Evolutionary conservation across 2,888 invertebrate genomes (phyloP), one percentile per base, ranked within the genome.

Genomic region (Thecocarcelia acutangulata): DNA sequence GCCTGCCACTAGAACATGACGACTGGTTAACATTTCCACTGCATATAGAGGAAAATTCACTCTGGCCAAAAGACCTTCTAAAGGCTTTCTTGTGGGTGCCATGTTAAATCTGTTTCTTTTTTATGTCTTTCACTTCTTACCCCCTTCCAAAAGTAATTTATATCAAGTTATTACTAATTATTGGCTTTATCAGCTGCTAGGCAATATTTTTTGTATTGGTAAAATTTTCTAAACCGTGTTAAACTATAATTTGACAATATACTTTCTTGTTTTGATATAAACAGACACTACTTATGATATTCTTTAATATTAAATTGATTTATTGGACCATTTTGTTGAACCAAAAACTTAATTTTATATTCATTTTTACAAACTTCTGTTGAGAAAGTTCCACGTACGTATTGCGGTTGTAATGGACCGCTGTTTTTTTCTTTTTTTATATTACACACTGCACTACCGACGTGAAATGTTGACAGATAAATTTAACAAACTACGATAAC

Each of bases 41-140:
- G 96, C 95, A 90, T 98, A 98, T 80, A 98, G 93, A 5, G 98
- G 98, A 92, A 98, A 97, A 93, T 97, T 97, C 59, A 97, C 96
- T 87, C 95, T 93, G 83, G 97, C 97, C 89, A 97, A 91, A 85
- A 97, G 93, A 85, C 96, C 95, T 89, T 95, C 94, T 87, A 92
- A 92, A 84, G 92, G 92, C 89, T 92, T 91, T 86, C 93, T 90
- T 86, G 92, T 91, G 70, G 93, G 92, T 85, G 93, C 92, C 94
- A 94, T 94, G 90, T 15, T 3, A 69, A 61, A 52, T 56, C 17
- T 63, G 11, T n/a, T 48, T 33, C 33, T 3, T 19, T 56, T 58
- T 46, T 21, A 3, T n/a, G 2, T 37, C 44, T n/a, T 66, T 66
- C 64, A 12, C 42, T 59, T 37, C 50, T 68, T 24, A 21, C 33